Base-by-base conservation (phyloP, 2,113 vertebrate genomes). In the Pogonocichla stellata region DNA sequence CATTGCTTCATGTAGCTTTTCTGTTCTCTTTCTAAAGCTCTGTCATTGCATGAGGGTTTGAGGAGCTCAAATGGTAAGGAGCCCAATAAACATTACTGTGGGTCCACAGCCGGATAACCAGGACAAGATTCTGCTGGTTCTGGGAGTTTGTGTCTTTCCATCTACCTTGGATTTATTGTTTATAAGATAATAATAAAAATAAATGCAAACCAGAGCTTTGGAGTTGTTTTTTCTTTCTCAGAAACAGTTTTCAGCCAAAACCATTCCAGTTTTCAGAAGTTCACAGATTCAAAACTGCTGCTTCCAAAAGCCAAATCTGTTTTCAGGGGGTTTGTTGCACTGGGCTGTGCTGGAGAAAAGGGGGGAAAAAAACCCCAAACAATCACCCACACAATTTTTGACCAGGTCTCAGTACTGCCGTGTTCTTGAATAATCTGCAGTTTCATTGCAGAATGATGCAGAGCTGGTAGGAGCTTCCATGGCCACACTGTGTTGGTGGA, bases 281-380 rank as follows among this genome's bases (percentile, higher is more conserved):
- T 77, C 31, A 31, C 23, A 23, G 36, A 65, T 65, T 66, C 43
- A 69, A 88, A 83, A 17, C 14, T 75, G 12, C 31, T 48, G 38
- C 38, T 80, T 77, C 45, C 80, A 79, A 58, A 89, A 78, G 22
- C 2, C 13, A 70, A 19, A 51, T 33, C 15, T 33, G 6, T 78
- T 78, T 84, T 33, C 15, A 20, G 12, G 10, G 19, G 2, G 7
- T 42, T 64, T 78, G 6, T 48, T 89, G 22, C 10, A 43, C 15
- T 58, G 50, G 7, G 5, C 10, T 75, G 75, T 70, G 23, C n/a
- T 56, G 34, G 12, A 62, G 10, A 31, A 74, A 74, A 56, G 3
- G 5, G 25, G 2, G 1, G 13, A 29, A 22, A 45, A 45, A 12
- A 8, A 0, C 4, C 24, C 3, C 5, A 72, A 45, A 6, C 9